Conservation (phyloP, 1,140 invertebrate genomes). For the Eueides isabella region DNA sequence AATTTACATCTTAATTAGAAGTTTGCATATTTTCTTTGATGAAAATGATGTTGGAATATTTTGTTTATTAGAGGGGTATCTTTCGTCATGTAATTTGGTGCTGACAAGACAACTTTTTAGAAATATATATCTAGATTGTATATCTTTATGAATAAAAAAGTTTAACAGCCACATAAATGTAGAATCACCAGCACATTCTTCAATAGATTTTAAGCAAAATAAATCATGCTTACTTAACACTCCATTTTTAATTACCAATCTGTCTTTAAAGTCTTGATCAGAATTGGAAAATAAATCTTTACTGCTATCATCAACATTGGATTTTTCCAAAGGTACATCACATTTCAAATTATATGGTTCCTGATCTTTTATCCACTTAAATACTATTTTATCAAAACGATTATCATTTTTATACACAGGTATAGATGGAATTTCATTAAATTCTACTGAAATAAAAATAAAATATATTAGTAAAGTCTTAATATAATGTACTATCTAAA, state of each 20-base stretch:
- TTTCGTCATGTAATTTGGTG: neutral
- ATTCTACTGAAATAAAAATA: conserved; percentile 44
- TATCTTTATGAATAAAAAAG: conserved; percentile 47
- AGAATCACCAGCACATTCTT: conserved; percentile 29
- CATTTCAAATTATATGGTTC: neutral
- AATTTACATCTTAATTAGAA: conserved; percentile 6
- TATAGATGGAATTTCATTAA: conserved; percentile 34
- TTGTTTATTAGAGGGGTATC: neutral
- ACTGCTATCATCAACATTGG: neutral
- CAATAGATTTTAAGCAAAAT: conserved; percentile 46
- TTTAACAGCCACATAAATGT: conserved; percentile 45
- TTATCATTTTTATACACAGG: conserved; percentile 44
- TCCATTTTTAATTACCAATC: conserved; percentile 26
- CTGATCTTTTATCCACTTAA: conserved; percentile 40
- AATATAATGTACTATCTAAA: too few species aligned
- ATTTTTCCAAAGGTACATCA: neutral
- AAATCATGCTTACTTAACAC: conserved; percentile 43
- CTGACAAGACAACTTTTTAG: conserved; percentile 46
- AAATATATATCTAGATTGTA: conserved; percentile 41
- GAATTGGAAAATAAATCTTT: neutral
- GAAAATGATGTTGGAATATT: neutral
- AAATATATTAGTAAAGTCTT: neutral
- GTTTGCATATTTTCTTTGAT: neutral
- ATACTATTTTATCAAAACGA: conserved; percentile 45
- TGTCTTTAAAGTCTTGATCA: neutral